These are phyloP conservation scores for Aporophyla nigra DNA, from an alignment of 2,888 invertebrate genomes.

Conservation along the genomic window DNA sequence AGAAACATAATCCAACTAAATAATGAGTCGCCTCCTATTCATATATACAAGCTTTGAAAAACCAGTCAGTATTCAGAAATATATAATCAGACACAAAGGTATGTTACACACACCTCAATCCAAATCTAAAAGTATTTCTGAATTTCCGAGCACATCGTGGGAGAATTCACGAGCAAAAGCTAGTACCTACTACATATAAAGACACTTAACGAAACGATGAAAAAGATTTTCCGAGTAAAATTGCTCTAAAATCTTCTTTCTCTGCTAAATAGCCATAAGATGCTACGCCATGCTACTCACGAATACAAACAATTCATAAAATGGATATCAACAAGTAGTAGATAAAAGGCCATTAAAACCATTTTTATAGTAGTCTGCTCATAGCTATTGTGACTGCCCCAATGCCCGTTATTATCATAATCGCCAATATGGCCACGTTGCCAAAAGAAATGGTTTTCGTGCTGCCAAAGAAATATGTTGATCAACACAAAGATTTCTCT, in stretches of 20 bases:
- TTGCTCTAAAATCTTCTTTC: neutral
- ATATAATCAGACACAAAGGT: neutral
- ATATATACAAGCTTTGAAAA: neutral
- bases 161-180: neutral
- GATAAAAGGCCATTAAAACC: slow-evolving; percentile 1
- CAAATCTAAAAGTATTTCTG: neutral
- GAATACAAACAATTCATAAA: slow-evolving; percentile 42
- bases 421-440: neutral
- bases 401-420: slow-evolving; percentile 14
- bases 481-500: neutral
- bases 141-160: neutral
- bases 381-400: neutral
- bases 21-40: neutral
- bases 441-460: neutral
- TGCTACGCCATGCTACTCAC: neutral
- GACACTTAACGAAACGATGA: neutral
- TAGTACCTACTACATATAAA: neutral
- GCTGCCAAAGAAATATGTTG: neutral
- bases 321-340: slow-evolving; percentile 39
- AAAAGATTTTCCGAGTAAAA: neutral
- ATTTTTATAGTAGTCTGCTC: neutral
- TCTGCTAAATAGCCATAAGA: neutral
- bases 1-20: neutral
- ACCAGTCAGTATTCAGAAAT: neutral
- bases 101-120: neutral